A percentile compares a stretch with the other conserved stretches of the same genome.
These are phyloP conservation scores for Aphelenchoides fujianensis DNA, from an alignment of 1,140 invertebrate species.

Conservation along the genomic window DNA sequence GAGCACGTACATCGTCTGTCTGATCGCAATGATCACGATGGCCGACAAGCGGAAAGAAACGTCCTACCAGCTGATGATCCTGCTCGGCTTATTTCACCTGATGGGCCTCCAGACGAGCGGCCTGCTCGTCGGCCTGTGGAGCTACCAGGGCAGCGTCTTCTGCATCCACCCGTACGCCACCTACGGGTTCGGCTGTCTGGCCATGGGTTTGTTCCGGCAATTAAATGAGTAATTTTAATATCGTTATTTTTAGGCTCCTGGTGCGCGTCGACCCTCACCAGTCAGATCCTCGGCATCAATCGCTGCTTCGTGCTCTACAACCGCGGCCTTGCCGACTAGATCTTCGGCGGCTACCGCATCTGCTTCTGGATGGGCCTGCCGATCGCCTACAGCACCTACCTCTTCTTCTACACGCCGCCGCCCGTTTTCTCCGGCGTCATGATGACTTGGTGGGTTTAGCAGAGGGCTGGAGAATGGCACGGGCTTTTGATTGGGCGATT, in stretches of 20 bases:
- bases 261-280: not conserved
- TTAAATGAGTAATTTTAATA: too few relatives aligned
- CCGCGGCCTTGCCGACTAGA: not conserved
- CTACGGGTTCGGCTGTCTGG: not conserved
- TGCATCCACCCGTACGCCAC: not conserved
- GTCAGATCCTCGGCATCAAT: not conserved
- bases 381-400: not conserved
- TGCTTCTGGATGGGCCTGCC: constrained; percentile 1
- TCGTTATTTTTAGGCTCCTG: constrained; percentile 5
- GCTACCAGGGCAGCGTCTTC: not conserved
- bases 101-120: not conserved
- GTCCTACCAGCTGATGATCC: not conserved
- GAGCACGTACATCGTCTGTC: not conserved
- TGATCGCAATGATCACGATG: not conserved
- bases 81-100: not conserved
- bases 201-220: not conserved
- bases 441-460: not conserved
- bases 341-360: constrained; percentile 2
- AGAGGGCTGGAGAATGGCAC: too few relatives aligned
- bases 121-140: not conserved
- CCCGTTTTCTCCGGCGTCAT: not conserved
- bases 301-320: constrained; percentile 6
- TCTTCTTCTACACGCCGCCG: not conserved
- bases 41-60: not conserved
- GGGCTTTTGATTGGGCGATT: too few relatives aligned